A percentile compares a stretch with the other conserved stretches of the same genome.
Evolutionary conservation across 2,888 invertebrate genomes (phyloP).

Genomic region (Hyposoter didymator): DNA sequence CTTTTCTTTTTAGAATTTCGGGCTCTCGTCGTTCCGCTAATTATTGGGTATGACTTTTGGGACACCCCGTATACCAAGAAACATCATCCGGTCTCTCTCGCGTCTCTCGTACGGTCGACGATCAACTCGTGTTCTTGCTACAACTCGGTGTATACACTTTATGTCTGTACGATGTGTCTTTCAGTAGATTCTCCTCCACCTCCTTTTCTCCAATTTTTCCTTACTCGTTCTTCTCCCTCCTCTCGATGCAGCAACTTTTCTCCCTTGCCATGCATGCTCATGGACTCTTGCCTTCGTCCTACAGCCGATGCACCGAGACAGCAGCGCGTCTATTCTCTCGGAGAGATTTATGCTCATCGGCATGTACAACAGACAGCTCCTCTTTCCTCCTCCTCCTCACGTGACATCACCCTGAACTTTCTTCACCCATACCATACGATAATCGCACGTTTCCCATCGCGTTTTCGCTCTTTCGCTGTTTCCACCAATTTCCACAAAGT

Average conservation of each 20-base stretch:
- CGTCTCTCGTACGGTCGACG: slow-evolving; percentile 14
- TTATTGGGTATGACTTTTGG: neutral
- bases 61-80: neutral
- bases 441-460: slow-evolving; percentile 15
- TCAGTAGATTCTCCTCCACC: slow-evolving; percentile 21
- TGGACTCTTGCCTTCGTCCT: slow-evolving; percentile 21
- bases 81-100: slow-evolving; percentile 41
- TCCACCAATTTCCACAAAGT: slow-evolving; percentile 1
- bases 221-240: neutral
- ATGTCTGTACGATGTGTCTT: slow-evolving; percentile 20
- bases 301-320: slow-evolving; percentile 50
- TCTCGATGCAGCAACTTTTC: slow-evolving; percentile 1
- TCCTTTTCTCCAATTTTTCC: slow-evolving; percentile 13
- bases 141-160: slow-evolving; percentile 18
- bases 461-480: neutral
- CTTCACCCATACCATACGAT: slow-evolving; percentile 36
- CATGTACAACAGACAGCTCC: slow-evolving; percentile 25
- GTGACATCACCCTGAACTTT: slow-evolving; percentile 29
- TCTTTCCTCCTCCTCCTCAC: neutral
- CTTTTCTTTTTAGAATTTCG: neutral
- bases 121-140: slow-evolving; percentile 34
- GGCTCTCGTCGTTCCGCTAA: neutral
- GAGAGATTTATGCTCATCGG: slow-evolving; percentile 58
- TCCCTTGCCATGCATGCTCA: neutral
- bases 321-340: slow-evolving; percentile 54